Evolutionary conservation across 2,113 vertebrate genomes (phyloP).

Genomic region (Coturnix japonica): DNA sequence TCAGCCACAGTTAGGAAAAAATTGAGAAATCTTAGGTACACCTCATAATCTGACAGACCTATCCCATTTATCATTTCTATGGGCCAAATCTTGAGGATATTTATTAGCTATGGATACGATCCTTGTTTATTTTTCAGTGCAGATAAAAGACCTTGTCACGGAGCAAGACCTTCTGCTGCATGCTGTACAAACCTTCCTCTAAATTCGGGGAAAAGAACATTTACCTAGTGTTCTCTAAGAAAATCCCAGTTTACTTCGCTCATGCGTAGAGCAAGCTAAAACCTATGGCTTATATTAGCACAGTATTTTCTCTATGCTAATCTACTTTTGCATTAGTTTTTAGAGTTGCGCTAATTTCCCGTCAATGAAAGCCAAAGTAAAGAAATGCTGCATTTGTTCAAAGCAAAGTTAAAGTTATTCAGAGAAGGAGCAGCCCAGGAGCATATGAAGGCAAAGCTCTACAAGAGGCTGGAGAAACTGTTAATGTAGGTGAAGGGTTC

Average conservation of each 20-base stretch:
- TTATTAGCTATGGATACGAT: not conserved
- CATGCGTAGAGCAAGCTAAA: not conserved
- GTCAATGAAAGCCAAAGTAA: not conserved
- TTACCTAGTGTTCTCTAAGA: not conserved
- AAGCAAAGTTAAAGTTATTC: not conserved
- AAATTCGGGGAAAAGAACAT: not conserved
- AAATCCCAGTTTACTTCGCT: not conserved
- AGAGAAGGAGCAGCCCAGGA: not conserved
- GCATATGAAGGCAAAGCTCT: not conserved
- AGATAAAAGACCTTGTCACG: conserved; percentile 22
- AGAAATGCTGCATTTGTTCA: not conserved
- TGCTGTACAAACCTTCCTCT: not conserved
- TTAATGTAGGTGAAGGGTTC: not conserved
- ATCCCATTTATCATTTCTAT: conserved; percentile 14
- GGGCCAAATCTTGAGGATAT: not conserved
- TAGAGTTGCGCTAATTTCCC: not conserved
- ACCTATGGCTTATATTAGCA: not conserved
- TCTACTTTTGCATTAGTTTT: not conserved
- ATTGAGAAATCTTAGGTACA: not conserved
- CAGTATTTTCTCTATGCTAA: not conserved
- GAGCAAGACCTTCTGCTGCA: not conserved
- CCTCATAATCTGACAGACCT: conserved; percentile 11
- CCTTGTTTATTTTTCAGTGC: conserved; percentile 11
- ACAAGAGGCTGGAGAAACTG: not conserved
- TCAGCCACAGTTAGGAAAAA: conserved; percentile 3